A percentile compares a stretch with the other conserved stretches of the same genome.
Conservation (phyloP, 2,888 invertebrate genomes). For the Operophtera brumata region DNA sequence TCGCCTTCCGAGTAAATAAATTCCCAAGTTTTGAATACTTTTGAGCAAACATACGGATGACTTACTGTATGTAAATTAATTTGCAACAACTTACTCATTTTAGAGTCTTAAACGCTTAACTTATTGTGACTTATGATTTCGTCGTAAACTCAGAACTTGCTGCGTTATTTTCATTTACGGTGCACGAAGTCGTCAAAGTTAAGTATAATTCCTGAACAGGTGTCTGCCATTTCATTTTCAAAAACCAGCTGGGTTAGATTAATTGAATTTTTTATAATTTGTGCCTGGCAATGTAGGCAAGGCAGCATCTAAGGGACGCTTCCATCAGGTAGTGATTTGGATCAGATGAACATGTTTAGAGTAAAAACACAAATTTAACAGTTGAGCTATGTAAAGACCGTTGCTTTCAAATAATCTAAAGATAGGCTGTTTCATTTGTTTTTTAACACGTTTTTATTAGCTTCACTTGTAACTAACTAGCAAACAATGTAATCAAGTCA, state of each 20-base stretch:
- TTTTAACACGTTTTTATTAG: too few species aligned
- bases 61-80: not conserved
- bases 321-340: too few species aligned
- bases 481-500: too few species aligned
- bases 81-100: not conserved
- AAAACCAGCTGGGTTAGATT: not conserved
- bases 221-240: not conserved
- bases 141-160: conserved; percentile 14
- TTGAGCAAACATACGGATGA: not conserved
- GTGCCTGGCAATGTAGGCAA: too few species aligned
- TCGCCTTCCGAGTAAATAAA: not conserved
- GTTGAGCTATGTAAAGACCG: too few species aligned
- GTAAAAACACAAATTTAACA: too few species aligned
- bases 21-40: not conserved
- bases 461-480: too few species aligned
- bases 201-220: conserved; percentile 1
- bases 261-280: not conserved
- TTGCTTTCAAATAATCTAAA: too few species aligned
- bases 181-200: conserved; percentile 17
- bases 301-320: too few species aligned
- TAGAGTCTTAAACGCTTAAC: conserved; percentile 10
- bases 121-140: conserved; percentile 22
- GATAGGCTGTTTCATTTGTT: too few species aligned
- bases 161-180: conserved; percentile 11
- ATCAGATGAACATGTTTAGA: too few species aligned